Percentiles rank a stretch among this genome's conserved stretches.
Conservation (phyloP, 2,797 vertebrate genomes). For the Crenuchus spilurus region DNA sequence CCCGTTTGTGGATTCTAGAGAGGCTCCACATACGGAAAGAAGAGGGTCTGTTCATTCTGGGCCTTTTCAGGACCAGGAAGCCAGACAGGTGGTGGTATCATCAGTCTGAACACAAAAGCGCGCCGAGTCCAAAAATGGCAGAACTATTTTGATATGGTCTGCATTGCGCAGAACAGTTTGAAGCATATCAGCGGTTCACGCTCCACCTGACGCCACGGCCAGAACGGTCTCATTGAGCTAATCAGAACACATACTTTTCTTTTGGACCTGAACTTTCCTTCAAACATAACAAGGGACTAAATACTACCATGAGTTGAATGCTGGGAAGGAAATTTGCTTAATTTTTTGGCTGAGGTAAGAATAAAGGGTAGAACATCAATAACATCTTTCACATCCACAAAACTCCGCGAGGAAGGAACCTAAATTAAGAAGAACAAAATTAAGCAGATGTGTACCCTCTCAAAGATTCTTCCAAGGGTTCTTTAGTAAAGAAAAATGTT, state of each 20-base stretch:
- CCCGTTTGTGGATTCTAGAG: neutral
- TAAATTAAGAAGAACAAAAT: too few relatives aligned
- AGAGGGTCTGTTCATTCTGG: neutral
- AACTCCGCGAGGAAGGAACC: too few relatives aligned
- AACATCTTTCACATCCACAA: too few relatives aligned
- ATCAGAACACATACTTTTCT: neutral
- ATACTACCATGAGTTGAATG: too few relatives aligned
- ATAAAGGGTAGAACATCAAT: too few relatives aligned
- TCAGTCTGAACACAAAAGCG: constrained; percentile 66
- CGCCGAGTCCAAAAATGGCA: constrained; percentile 84
- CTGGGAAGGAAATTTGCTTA: too few relatives aligned
- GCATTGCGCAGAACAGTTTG: constrained; percentile 44
- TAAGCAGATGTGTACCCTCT: too few relatives aligned
- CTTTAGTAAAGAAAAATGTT: too few relatives aligned
- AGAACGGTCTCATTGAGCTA: neutral
- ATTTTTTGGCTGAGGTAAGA: too few relatives aligned
- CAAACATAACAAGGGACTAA: too few relatives aligned
- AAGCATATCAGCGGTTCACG: neutral
- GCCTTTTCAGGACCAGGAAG: constrained; percentile 27
- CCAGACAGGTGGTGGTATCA: constrained; percentile 62
- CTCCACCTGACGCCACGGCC: neutral
- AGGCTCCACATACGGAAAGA: neutral
- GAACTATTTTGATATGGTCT: constrained; percentile 81
- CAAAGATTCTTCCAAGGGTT: too few relatives aligned
- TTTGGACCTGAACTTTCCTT: too few relatives aligned